Evolutionary conservation across 2,113 vertebrate species (phyloP), one percentile per base, ranked within the genome.

Genomic region (Plectropomus leopardus): DNA sequence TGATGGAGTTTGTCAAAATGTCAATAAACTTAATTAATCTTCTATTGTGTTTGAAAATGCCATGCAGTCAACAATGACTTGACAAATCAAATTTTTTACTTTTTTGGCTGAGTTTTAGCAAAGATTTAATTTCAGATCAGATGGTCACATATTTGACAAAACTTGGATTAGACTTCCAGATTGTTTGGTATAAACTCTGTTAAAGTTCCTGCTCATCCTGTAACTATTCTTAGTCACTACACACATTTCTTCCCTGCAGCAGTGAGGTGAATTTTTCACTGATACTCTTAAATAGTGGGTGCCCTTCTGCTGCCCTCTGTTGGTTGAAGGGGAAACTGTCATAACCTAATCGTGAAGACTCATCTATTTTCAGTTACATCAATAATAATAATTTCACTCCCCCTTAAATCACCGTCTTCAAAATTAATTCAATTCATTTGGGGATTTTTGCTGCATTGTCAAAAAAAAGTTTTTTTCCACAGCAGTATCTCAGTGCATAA

Each of bases 261-360:
- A 54, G 21, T 60, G 24, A 65, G 67, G 59, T 40, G 9, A n/a
- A 3, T 53, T 23, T 17, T 7, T 76, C 36, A 78, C 47, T 48
- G 34, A 17, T 42, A 15, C 19, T 30, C n/a, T 8, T 15, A 2
- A 3, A 66, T n/a, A 42, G 47, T 54, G 23, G 6, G 7, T 8
- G 50, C 55, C 50, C 32, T 14, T 15, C 74, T 91, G 90, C 93
- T 90, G 90, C 92, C 93, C 93, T 91, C 93, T 92, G 48, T 85
- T 85, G 93, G 89, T 7, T 6, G 42, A 86, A 36, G 3, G 7
- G 11, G 15, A 16, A 63, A 76, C 13, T 34, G 9, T 44, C 54
- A 50, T 4, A 14, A 36, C 3, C 48, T 58, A 4, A 50, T 9
- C 30, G 1, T 51, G 6, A 21, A 32, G 7, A 24, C 19, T 61